Conservation (phyloP, 2,797 vertebrate species). For the Gambusia yucatana region DNA sequence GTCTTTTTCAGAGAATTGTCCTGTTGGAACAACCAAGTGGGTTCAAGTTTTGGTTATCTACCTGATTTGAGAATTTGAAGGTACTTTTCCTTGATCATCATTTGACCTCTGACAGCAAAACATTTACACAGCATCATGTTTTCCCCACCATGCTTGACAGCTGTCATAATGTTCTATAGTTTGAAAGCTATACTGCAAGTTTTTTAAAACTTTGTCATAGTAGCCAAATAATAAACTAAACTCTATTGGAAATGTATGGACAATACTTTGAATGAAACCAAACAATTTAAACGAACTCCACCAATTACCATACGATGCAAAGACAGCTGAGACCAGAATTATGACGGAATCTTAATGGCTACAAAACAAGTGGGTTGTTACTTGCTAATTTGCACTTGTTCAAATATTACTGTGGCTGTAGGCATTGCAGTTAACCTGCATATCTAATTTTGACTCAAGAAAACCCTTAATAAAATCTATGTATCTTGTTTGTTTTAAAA, state of each 20-base stretch:
- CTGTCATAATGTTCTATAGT: not conserved
- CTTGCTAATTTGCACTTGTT: not conserved
- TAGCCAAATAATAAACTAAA: not conserved
- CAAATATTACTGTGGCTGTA: not conserved
- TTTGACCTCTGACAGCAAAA: too few relatives aligned
- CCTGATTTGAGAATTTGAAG: not conserved
- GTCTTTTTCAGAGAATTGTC: not conserved
- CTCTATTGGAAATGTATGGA: not conserved
- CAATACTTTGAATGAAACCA: not conserved
- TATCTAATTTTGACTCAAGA: too few relatives aligned
- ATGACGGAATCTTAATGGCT: not conserved
- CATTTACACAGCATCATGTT: not conserved
- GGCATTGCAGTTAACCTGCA: too few relatives aligned
- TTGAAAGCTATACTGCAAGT: too few relatives aligned
- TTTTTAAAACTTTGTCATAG: not conserved
- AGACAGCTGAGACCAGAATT: not conserved
- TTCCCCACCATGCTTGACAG: not conserved
- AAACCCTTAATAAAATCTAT: not conserved
- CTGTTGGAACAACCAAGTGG: not conserved
- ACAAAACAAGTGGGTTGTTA: not conserved
- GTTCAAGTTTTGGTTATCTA: not conserved
- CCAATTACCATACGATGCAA: not conserved
- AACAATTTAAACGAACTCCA: not conserved
- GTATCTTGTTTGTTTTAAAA: not conserved
- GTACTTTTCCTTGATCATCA: too few relatives aligned